phyloP scores from a whole-genome alignment of 1,140 invertebrate genomes.

The Archegozetes longisetosus region DNA sequence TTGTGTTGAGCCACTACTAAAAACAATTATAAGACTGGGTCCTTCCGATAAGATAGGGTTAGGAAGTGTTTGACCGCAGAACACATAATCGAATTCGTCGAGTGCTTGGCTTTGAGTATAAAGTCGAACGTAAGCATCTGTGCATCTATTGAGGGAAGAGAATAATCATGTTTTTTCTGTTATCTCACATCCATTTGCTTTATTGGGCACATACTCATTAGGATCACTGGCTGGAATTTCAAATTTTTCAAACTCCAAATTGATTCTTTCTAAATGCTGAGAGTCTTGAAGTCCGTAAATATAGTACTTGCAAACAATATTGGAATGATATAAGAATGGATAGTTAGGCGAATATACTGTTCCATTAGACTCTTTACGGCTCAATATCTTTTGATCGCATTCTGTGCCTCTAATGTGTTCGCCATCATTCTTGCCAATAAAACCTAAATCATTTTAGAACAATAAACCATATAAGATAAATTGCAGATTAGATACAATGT shows the following conservation, averaged over 20 bases:
- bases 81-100: constrained; percentile 78
- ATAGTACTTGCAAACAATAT: constrained; percentile 91
- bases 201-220: constrained; percentile 3
- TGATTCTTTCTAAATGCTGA: constrained; percentile 81
- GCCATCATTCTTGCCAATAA: constrained; percentile 75
- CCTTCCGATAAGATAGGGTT: constrained; percentile 61
- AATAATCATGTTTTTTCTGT: not conserved
- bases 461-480: not conserved
- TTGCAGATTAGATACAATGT: no score
- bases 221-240: constrained; percentile 54
- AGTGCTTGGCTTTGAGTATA: constrained; percentile 78
- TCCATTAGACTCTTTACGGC: constrained; percentile 74
- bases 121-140: constrained; percentile 74
- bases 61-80: constrained; percentile 61
- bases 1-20: constrained; percentile 71
- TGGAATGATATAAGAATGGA: constrained; percentile 79
- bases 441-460: constrained; percentile 45
- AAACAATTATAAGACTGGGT: constrained; percentile 79
- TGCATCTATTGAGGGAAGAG: constrained; percentile 39
- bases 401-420: constrained; percentile 86
- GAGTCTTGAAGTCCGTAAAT: constrained; percentile 91
- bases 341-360: constrained; percentile 86
- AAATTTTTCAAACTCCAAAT: constrained; percentile 68
- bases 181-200: not conserved
- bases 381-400: constrained; percentile 92